Base-by-base conservation (phyloP, 2,888 invertebrate genomes). In the Drosophila eohydei region DNA sequence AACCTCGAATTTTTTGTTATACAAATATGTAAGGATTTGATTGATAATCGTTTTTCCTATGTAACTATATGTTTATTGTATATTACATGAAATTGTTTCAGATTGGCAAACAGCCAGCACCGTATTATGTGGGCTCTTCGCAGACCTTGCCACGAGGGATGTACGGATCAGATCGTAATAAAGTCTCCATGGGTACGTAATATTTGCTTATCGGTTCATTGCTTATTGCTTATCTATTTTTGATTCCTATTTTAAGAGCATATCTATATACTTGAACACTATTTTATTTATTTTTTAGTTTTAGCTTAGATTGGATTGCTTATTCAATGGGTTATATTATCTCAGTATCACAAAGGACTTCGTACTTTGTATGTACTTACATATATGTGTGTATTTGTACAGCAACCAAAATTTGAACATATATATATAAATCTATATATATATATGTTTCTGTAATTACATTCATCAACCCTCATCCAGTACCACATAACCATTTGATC, bases 141-240 rank as follows among this genome's bases (percentile, higher is more conserved):
- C 92, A 93, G 74, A 93, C 93, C 16, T 82, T 93, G 79, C 93
- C 93, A 8, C 91, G 93, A 44, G 92, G 94, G 74, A 96, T 94
- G 84, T 93, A 93, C 71, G 92, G 92, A 3, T 92, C 93, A 1
- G 93, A 93, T 78, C 92, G 93, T 40, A 92, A 90, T 68, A 93
- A 93, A 80, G 91, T 91, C 46, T 71, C 92, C 50, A 92, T 93
- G 78, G 93, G 93, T 93, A 85, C 89, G 92, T 81, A 76, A 66
- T 50, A 65, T 40, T 58, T 26, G 62, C 26, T 38, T 21, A 16
- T 50, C 0, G 14, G 30, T 9, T 12, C 16, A 50, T 9, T 11
- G 14, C 32, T 16, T 12, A 3, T 9, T 36, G 28, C n/a, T 4
- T 30, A 40, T 21, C 14, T 21, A 36, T 6, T 14, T 14, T 36